Conservation (phyloP, 2,113 vertebrate species). For the Pelusios castaneus region DNA sequence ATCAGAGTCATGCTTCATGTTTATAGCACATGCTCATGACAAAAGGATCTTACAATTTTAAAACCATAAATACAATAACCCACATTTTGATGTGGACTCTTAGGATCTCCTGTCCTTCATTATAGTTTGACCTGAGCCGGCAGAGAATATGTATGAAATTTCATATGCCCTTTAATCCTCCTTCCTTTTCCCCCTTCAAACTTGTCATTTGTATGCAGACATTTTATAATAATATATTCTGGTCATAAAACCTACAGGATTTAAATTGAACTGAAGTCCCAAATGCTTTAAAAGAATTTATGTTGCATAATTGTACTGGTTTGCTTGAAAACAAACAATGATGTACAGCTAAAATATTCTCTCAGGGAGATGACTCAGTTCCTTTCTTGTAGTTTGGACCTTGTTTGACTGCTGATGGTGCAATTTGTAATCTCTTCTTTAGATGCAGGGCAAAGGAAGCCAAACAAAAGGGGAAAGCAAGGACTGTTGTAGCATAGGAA, state of each 20-base stretch:
- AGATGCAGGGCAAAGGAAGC: slow-evolving; percentile 10
- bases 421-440: slow-evolving; percentile 40
- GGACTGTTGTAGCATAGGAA: not conserved
- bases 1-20: not conserved
- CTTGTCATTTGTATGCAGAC: slow-evolving; percentile 64
- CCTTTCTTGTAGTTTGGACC: slow-evolving; percentile 60
- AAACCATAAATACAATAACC: slow-evolving; percentile 33
- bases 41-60: slow-evolving; percentile 38
- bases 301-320: slow-evolving; percentile 78
- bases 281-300: slow-evolving; percentile 79
- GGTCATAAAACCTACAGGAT: slow-evolving; percentile 75
- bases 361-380: slow-evolving; percentile 60
- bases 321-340: slow-evolving; percentile 76
- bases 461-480: slow-evolving; percentile 15
- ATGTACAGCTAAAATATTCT: slow-evolving; percentile 73
- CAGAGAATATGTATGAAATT: slow-evolving; percentile 27
- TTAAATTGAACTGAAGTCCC: slow-evolving; percentile 77
- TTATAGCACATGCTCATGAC: not conserved
- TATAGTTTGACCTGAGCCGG: slow-evolving; percentile 32
- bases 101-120: not conserved
- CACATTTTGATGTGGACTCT: not conserved
- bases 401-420: slow-evolving; percentile 51
- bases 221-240: slow-evolving; percentile 66
- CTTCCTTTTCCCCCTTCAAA: slow-evolving; percentile 5
- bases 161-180: slow-evolving; percentile 56